These are phyloP conservation scores for Vulpes vulpes DNA, from an alignment of 2,113 vertebrate genomes.

Conservation along the genomic window DNA sequence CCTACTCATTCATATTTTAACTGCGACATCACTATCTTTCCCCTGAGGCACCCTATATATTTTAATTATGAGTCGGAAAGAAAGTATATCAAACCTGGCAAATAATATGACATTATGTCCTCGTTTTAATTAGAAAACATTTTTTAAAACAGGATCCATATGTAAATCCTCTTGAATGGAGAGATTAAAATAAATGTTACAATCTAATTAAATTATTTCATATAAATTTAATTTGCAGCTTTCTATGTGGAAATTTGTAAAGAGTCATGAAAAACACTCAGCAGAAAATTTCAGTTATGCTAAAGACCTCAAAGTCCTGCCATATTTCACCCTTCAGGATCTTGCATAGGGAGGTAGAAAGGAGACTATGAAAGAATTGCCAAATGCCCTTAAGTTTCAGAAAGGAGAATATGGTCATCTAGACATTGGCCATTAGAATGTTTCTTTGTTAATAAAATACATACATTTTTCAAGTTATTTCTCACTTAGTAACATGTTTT, in stretches of 20 bases:
- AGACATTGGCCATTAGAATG: not conserved
- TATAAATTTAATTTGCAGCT: conserved; percentile 58
- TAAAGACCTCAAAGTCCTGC: conserved; percentile 27
- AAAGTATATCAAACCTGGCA: conserved; percentile 70
- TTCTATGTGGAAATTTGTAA: not conserved
- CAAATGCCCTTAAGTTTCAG: not conserved
- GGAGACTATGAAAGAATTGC: not conserved
- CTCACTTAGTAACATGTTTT: not conserved
- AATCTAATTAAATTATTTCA: conserved; percentile 67
- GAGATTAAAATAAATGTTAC: conserved; percentile 78
- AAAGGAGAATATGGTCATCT: not conserved
- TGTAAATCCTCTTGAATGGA: conserved; percentile 71
- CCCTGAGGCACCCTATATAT: conserved; percentile 59
- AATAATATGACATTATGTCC: conserved; percentile 63
- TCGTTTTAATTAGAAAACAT: conserved; percentile 76
- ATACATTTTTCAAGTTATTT: conserved; percentile 25
- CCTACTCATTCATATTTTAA: conserved; percentile 69
- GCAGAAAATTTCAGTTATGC: not conserved
- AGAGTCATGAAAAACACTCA: conserved; percentile 40
- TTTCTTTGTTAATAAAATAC: conserved; percentile 47
- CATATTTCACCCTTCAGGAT: not conserved
- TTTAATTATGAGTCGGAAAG: conserved; percentile 73
- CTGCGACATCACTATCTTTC: conserved; percentile 46
- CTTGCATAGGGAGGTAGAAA: not conserved
- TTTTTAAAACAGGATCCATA: conserved; percentile 47